phyloP scores from a whole-genome alignment of 2,113 vertebrate genomes.

The Sylvicapra grimmia region DNA sequence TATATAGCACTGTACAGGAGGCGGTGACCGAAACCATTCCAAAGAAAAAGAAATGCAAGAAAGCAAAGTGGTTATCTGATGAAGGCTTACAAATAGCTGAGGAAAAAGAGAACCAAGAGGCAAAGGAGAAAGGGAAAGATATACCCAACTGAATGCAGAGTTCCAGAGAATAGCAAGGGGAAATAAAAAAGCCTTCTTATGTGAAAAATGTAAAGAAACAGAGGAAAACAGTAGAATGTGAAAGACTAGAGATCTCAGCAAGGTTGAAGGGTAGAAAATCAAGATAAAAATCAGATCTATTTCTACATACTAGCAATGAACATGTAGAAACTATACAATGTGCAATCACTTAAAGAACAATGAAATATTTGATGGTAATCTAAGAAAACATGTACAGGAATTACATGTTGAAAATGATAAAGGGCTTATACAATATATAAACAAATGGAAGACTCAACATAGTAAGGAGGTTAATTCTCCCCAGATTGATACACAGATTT shows the following conservation, averaged over 20 bases:
- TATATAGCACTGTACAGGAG: not conserved
- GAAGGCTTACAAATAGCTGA: not conserved
- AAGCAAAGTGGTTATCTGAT: not conserved
- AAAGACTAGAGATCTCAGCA: not conserved
- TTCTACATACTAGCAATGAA: not conserved
- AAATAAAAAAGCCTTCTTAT: not conserved
- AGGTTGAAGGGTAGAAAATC: not conserved
- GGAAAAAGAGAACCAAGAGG: not conserved
- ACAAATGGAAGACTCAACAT: not conserved
- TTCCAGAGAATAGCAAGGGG: not conserved
- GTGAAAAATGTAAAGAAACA: not conserved
- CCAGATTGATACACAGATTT: not conserved
- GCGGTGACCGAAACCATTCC: not conserved
- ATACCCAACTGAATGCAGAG: not conserved
- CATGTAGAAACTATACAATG: not conserved
- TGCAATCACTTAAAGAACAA: not conserved
- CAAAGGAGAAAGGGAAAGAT: not conserved
- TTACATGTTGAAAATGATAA: not conserved
- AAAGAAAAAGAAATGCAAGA: not conserved
- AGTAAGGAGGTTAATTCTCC: not conserved
- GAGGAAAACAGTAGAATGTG: not conserved
- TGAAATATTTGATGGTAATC: not conserved
- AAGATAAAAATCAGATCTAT: not conserved
- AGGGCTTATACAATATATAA: not conserved
- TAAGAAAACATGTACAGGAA: not conserved